These are phyloP conservation scores for Calcarius lapponicus DNA, from an alignment of 2,797 vertebrate species.

Conservation along the genomic window DNA sequence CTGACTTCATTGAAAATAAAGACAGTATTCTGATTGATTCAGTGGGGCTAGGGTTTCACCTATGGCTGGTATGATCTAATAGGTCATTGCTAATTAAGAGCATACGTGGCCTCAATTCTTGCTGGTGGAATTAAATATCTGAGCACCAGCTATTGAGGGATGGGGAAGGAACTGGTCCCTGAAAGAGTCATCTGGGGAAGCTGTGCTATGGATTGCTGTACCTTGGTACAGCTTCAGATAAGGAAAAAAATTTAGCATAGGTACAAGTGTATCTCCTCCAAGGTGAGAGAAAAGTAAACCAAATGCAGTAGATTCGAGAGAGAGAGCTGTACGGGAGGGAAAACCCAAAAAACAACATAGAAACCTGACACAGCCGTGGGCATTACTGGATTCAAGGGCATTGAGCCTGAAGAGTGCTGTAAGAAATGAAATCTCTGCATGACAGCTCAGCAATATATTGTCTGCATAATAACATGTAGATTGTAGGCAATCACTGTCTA, in stretches of 20 bases:
- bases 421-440: not conserved
- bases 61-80: slow-evolving; percentile 29
- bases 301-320: not conserved
- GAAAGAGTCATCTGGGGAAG: not conserved
- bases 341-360: accelerated
- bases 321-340: not conserved
- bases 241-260: not conserved
- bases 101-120: not conserved
- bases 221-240: not conserved
- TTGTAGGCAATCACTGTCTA: not conserved
- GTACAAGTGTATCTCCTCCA: not conserved
- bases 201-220: accelerated
- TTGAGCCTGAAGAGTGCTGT: not conserved
- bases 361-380: not conserved
- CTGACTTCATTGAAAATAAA: slow-evolving; percentile 37
- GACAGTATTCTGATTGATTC: slow-evolving; percentile 37
- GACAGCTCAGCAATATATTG: not conserved
- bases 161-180: not conserved
- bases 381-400: not conserved
- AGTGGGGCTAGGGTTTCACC: slow-evolving; percentile 27
- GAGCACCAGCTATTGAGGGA: not conserved
- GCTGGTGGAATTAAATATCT: slow-evolving; percentile 1
- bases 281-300: not conserved
- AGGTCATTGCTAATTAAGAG: slow-evolving; percentile 48
- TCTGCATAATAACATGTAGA: not conserved